Conservation (phyloP, 2,797 vertebrate species). For the Anas flavirostris region DNA sequence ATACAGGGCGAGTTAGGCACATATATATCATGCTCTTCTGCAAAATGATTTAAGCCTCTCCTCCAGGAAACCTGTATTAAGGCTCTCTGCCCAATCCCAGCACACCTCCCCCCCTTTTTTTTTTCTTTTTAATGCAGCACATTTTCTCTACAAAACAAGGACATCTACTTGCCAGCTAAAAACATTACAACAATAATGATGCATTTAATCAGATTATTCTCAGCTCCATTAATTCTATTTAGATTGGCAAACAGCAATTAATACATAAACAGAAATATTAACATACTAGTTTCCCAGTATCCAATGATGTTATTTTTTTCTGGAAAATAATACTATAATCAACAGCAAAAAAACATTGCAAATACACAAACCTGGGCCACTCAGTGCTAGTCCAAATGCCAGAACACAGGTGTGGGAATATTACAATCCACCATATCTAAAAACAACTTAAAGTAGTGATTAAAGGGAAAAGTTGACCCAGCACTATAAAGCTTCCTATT, state of each 20-base stretch:
- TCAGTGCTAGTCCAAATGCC: background rate
- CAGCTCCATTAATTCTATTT: slow-evolving; percentile 52
- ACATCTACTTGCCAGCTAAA: slow-evolving; percentile 23
- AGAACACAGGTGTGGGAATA: background rate
- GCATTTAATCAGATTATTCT: slow-evolving; percentile 61
- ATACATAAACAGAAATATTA: slow-evolving; percentile 40
- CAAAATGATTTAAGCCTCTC: slow-evolving; percentile 36
- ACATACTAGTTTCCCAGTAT: background rate
- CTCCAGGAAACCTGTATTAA: background rate
- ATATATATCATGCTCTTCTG: slow-evolving; percentile 10
- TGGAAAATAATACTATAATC: background rate
- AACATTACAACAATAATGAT: slow-evolving; percentile 43
- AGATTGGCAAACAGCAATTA: slow-evolving; percentile 52
- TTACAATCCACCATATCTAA: background rate
- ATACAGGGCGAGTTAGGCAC: slow-evolving; percentile 20
- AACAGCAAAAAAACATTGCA: background rate
- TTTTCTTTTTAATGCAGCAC: background rate
- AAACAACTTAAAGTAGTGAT: background rate
- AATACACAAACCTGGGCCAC: background rate
- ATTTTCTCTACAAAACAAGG: slow-evolving; percentile 13
- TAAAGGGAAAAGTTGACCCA: background rate
- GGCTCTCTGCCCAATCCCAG: background rate
- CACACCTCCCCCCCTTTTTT: no score
- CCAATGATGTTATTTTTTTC: slow-evolving; percentile 1
- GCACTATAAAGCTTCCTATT: background rate